Evolutionary conservation across 1,140 invertebrate genomes (phyloP).

Genomic region (Teleogryllus occipitalis): DNA sequence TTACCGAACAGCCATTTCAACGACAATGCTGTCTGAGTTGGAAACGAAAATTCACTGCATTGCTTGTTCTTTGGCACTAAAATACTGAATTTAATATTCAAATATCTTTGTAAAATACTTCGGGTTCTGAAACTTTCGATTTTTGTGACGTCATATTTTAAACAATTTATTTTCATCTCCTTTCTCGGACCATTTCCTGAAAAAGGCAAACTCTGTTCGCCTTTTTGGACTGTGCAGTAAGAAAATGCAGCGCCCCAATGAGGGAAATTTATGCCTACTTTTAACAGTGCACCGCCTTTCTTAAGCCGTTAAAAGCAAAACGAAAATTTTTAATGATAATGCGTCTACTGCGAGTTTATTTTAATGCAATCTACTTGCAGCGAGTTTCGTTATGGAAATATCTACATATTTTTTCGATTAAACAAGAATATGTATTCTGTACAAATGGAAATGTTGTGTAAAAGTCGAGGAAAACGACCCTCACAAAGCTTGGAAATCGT

Average conservation of each 20-base stretch:
- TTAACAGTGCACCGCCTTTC: neutral
- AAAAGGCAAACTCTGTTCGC: neutral
- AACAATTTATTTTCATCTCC: neutral
- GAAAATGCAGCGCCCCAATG: neutral
- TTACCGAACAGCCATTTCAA: too few species aligned
- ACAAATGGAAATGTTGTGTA: constrained; percentile 1
- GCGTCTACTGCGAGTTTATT: neutral
- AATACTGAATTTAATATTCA: too few species aligned
- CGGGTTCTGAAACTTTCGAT: too few species aligned
- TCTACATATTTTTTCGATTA: neutral
- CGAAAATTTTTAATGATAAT: neutral
- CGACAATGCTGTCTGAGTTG: too few species aligned
- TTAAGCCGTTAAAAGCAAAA: neutral
- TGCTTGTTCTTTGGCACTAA: too few species aligned
- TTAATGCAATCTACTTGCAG: neutral
- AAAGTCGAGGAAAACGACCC: neutral
- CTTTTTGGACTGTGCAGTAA: neutral
- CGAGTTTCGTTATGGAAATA: neutral
- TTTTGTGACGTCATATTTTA: neutral
- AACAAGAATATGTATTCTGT: constrained; percentile 1
- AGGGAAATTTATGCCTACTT: neutral
- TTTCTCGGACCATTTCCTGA: neutral
- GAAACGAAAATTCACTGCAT: too few species aligned
- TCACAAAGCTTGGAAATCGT: neutral
- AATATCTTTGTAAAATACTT: too few species aligned